Evolutionary conservation across 2,888 invertebrate genomes (phyloP).

Genomic region (Nemotelus pantherinus): DNA sequence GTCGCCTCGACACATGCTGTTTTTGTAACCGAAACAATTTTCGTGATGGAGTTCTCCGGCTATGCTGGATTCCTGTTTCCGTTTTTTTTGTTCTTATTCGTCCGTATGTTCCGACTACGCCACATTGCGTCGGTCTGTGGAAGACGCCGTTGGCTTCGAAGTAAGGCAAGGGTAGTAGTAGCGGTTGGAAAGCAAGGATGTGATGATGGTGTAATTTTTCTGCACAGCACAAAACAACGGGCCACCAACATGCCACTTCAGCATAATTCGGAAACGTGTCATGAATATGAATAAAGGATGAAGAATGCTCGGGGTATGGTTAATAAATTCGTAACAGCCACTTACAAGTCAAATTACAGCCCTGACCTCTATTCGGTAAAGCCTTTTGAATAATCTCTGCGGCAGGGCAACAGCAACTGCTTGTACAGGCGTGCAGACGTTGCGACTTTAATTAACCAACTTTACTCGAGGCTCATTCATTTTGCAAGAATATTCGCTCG

Average conservation of each 20-base stretch:
- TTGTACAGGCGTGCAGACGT: background rate
- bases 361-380: conserved; percentile 4
- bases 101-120: background rate
- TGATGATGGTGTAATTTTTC: conserved; percentile 20
- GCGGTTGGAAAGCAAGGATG: background rate
- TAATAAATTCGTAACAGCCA: conserved; percentile 39
- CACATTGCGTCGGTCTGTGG: background rate
- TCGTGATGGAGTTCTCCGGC: background rate
- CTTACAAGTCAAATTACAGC: conserved; percentile 34
- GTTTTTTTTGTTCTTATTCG: background rate
- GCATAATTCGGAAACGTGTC: conserved; percentile 23
- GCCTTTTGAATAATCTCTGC: background rate
- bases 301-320: conserved; percentile 3
- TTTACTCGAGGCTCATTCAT: too few relatives aligned
- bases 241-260: conserved; percentile 20
- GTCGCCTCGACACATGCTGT: background rate
- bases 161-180: background rate
- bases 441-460: too few relatives aligned
- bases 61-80: conserved; percentile 1
- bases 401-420: background rate
- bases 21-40: conserved; percentile 2
- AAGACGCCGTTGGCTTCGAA: background rate
- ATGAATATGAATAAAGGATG: conserved; percentile 31
- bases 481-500: too few relatives aligned
- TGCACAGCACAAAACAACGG: background rate